Conservation (phyloP, 2,888 invertebrate species). For the Colostygia pectinataria region DNA sequence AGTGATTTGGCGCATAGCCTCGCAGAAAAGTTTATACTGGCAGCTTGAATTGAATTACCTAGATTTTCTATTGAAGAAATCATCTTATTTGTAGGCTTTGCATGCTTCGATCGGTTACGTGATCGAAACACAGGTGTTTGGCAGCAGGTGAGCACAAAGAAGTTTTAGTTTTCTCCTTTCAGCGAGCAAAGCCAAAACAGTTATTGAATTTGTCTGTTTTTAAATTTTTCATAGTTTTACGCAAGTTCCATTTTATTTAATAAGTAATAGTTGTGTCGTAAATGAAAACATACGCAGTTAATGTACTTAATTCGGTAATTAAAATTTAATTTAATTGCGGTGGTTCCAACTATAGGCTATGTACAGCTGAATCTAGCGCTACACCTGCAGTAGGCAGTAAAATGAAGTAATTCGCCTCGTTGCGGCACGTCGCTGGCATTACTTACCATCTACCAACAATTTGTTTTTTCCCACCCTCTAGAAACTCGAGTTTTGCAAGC, state of each 20-base stretch:
- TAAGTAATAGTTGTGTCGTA: constrained; percentile 37
- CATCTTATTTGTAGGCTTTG: constrained; percentile 30
- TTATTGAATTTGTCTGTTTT: constrained; percentile 37
- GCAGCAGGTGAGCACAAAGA: constrained; percentile 51
- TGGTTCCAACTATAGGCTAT: constrained; percentile 33
- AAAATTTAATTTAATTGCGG: constrained; percentile 59
- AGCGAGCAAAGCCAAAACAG: constrained; percentile 54
- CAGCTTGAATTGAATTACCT: neutral
- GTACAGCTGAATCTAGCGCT: neutral
- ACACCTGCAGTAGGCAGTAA: constrained; percentile 57
- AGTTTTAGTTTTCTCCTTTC: constrained; percentile 54
- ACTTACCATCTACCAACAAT: constrained; percentile 77
- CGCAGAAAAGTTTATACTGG: constrained; percentile 5
- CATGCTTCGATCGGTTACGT: constrained; percentile 39
- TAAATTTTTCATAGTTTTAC: constrained; percentile 20
- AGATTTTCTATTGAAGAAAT: constrained; percentile 18
- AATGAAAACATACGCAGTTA: constrained; percentile 43
- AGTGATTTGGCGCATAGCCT: constrained; percentile 24
- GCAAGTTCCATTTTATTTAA: constrained; percentile 35
- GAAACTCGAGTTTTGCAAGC: constrained; percentile 59
- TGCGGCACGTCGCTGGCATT: constrained; percentile 70
- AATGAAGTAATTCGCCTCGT: constrained; percentile 71
- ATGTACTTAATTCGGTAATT: constrained; percentile 56
- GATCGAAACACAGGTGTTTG: constrained; percentile 60
- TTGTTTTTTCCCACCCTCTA: constrained; percentile 71